Conservation (phyloP, 2,113 vertebrate genomes). For the Scortum barcoo region DNA sequence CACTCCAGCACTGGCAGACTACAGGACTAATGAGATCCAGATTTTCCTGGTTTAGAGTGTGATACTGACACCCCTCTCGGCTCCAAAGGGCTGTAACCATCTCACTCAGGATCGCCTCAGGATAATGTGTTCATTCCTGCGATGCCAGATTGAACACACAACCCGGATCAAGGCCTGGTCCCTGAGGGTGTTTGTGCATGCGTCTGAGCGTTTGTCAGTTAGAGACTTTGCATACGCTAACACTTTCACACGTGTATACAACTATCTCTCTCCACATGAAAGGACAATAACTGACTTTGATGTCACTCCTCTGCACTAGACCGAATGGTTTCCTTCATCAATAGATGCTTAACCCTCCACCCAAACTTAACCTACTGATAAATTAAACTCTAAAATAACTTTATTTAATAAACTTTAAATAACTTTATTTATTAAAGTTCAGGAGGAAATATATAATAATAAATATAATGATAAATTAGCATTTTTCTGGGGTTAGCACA, state of each 20-base stretch:
- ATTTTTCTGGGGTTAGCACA: not conserved
- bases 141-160: conserved; percentile 38
- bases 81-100: conserved; percentile 53
- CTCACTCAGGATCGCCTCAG: conserved; percentile 47
- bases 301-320: not conserved
- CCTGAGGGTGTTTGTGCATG: not conserved
- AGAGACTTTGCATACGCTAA: conserved; percentile 30
- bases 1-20: conserved; percentile 60
- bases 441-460: no score
- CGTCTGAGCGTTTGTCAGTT: conserved; percentile 28
- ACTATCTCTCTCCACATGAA: not conserved
- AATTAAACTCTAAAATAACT: not conserved
- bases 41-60: conserved; percentile 59
- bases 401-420: no score
- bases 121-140: conserved; percentile 48
- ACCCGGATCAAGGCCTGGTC: not conserved
- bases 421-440: no score
- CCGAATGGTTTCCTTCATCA: not conserved
- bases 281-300: conserved; percentile 13
- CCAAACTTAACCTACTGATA: not conserved
- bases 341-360: not conserved
- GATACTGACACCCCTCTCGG: conserved; percentile 59
- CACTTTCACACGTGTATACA: conserved; percentile 2
- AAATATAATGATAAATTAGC: not conserved
- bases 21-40: conserved; percentile 78